Conservation (phyloP, 2,888 invertebrate species). For the Isotomurus palustris region DNA sequence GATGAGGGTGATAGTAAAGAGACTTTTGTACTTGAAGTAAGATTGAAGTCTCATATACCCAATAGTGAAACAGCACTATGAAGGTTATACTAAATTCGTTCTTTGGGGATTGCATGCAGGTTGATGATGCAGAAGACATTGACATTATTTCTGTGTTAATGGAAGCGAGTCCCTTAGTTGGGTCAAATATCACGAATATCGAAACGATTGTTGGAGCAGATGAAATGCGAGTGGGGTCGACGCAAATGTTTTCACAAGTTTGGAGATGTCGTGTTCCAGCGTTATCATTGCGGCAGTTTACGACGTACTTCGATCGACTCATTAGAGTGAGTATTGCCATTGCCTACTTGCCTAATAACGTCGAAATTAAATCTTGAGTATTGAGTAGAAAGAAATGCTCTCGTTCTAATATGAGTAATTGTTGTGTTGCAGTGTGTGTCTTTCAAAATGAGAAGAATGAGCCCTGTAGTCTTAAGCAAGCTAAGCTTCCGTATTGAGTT, state of each 20-base stretch:
- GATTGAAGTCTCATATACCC: neutral
- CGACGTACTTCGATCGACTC: constrained; percentile 52
- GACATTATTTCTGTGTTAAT: constrained; percentile 69
- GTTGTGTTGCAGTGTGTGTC: constrained; percentile 64
- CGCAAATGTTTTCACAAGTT: constrained; percentile 82
- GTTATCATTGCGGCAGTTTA: constrained; percentile 47
- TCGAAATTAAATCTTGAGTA: neutral
- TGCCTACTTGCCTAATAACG: neutral
- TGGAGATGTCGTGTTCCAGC: constrained; percentile 55
- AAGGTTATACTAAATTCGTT: no score
- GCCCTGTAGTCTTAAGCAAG: constrained; percentile 78
- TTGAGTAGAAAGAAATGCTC: neutral
- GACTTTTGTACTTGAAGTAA: constrained; percentile 70
- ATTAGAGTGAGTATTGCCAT: constrained; percentile 52
- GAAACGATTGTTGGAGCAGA: constrained; percentile 68
- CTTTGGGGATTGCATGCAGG: constrained; percentile 51
- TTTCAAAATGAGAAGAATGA: constrained; percentile 82
- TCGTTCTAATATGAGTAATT: neutral
- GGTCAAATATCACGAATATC: constrained; percentile 73
- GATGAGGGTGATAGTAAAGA: constrained; percentile 69
- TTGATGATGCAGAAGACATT: constrained; percentile 77
- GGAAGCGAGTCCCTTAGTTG: constrained; percentile 68
- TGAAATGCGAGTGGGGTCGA: constrained; percentile 62
- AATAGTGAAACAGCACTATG: no score
- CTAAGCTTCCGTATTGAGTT: constrained; percentile 76